These are phyloP conservation scores for Drepanosiphum platanoidis DNA, from an alignment of 2,888 invertebrate species.

Conservation along the genomic window DNA sequence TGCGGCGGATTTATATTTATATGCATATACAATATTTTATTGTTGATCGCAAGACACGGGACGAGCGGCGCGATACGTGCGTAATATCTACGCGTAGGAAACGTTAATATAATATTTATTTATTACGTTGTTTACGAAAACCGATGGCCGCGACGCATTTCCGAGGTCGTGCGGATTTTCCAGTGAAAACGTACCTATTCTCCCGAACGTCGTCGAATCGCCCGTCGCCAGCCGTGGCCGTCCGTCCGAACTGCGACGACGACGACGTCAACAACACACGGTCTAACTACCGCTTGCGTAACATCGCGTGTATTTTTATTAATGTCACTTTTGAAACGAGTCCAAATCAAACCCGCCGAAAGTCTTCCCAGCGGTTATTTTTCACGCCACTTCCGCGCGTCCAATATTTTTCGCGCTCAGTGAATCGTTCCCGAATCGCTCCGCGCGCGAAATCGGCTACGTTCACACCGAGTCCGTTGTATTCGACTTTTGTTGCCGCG, in stretches of 20 bases:
- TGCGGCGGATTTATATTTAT: background rate
- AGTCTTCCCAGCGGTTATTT: background rate
- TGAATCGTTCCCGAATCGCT: background rate
- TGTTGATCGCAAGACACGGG: background rate
- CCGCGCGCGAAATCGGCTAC: background rate
- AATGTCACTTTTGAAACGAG: background rate
- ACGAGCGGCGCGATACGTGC: background rate
- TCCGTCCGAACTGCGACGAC: background rate
- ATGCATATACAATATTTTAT: background rate
- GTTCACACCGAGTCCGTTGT: background rate
- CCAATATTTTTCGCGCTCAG: background rate
- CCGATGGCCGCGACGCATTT: background rate
- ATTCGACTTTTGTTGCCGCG: background rate
- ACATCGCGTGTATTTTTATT: slow-evolving; percentile 1
- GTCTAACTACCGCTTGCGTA: background rate
- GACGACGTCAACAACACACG: too few species aligned
- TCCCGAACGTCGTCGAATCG: background rate
- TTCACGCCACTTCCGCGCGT: background rate
- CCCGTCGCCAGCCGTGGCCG: too few species aligned
- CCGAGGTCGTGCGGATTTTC: background rate
- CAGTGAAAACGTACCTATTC: too few species aligned
- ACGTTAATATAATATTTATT: background rate
- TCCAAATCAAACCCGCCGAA: slow-evolving; percentile 13
- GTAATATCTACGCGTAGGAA: background rate
- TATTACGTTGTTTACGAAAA: background rate